Evolutionary conservation across 2,797 vertebrate species (phyloP), one percentile per base, ranked within the genome.

Genomic region (Sciaenops ocellatus): DNA sequence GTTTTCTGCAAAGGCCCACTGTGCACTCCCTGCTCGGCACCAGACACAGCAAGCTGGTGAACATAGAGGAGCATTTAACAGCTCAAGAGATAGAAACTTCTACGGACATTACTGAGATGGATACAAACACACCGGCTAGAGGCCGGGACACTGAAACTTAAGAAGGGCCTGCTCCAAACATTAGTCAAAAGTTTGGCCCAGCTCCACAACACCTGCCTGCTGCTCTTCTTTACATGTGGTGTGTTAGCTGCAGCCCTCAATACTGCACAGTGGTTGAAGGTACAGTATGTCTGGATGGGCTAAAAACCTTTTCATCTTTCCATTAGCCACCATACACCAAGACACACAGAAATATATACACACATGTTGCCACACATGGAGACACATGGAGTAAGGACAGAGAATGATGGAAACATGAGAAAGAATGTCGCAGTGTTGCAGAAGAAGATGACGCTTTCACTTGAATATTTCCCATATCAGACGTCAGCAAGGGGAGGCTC

Each of bases 381-480:
- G 50, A 3, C 68, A 54, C 66, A 52, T 77, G 65, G 42, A 88
- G 55, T 20, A 44, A 59, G 11, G 44, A 56, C 7, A 69, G 57
- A 61, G 15, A 55, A 28, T 50, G 56, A 55, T 28, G 22, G 15
- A 57, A 17, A 57, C 0, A 8, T 24, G 51, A 34, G 47, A 60
- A 15, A 17, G 52, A 69, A 55, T 3, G 50, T 67, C 50, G 26
- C 34, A 30, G 5, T 18, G 34, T 1, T 7, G 34, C 46, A 67
- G 48, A 56, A 73, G 64, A 17, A 51, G 20, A 82, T n/a, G 57
- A 69, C 18, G 3, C 48, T 46, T 66, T 77, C 17, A 50, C 38
- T 73, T n/a, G 5, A 78, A 61, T 59, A 73, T 69, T 62, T 59
- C 10, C 48, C 41, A 73, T 60, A 56, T 57, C 67, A 51, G 17